Evolutionary conservation across 2,888 invertebrate genomes (phyloP).

Genomic region (Drosophila austrosaltans): DNA sequence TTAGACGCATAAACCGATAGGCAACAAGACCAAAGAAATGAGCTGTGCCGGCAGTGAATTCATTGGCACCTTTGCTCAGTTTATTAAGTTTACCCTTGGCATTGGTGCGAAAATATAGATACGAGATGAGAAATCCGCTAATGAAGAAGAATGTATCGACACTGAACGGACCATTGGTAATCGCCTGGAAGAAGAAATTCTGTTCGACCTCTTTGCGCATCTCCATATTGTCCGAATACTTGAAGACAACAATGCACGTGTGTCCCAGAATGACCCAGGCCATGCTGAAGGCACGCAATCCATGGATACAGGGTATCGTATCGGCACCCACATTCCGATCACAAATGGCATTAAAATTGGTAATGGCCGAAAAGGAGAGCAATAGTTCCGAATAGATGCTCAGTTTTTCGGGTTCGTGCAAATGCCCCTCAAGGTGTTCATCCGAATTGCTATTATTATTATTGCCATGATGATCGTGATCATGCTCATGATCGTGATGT

Average conservation of each 20-base stretch:
- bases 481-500: slow-evolving; percentile 56
- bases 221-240: slow-evolving; percentile 93
- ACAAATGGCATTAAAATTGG: slow-evolving; percentile 91
- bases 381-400: slow-evolving; percentile 86
- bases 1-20: slow-evolving; percentile 91
- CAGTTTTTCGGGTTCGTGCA: slow-evolving; percentile 84
- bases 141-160: slow-evolving; percentile 93
- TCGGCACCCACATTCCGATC: slow-evolving; percentile 92
- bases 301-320: slow-evolving; percentile 90
- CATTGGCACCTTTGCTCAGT: slow-evolving; percentile 87
- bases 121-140: slow-evolving; percentile 93
- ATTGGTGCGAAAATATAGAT: slow-evolving; percentile 91
- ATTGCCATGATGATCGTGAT: slow-evolving; percentile 44
- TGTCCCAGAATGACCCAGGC: slow-evolving; percentile 90
- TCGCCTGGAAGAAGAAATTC: slow-evolving; percentile 91
- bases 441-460: slow-evolving; percentile 84
- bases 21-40: slow-evolving; percentile 91
- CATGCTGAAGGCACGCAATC: slow-evolving; percentile 87
- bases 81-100: slow-evolving; percentile 89
- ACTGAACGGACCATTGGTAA: slow-evolving; percentile 91
- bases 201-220: slow-evolving; percentile 89
- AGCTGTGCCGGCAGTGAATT: slow-evolving; percentile 86
- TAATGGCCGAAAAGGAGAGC: slow-evolving; percentile 90
- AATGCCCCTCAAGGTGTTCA: slow-evolving; percentile 85
- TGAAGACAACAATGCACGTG: slow-evolving; percentile 91